Evolutionary conservation across 2,113 vertebrate species (phyloP).

Genomic region (Heteronetta atricapilla): DNA sequence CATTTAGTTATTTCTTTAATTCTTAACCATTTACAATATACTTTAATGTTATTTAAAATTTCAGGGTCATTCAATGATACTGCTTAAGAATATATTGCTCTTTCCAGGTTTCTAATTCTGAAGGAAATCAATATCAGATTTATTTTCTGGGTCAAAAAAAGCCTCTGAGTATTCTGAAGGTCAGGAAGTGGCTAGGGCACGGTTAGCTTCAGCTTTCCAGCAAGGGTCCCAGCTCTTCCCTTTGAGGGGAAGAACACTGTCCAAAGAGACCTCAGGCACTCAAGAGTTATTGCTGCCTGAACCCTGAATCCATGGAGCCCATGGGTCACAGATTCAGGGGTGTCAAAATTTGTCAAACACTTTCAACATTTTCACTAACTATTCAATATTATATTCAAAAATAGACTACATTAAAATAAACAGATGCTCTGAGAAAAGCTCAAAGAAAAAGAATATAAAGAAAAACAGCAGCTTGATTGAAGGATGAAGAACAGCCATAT

Average conservation of each 20-base stretch:
- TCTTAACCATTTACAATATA: constrained; percentile 30
- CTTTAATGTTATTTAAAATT: constrained; percentile 25
- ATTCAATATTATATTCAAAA: background rate
- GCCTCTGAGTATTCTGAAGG: background rate
- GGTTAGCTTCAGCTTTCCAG: background rate
- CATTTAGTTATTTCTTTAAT: constrained; percentile 47
- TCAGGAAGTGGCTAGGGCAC: background rate
- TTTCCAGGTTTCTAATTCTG: background rate
- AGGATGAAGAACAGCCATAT: background rate
- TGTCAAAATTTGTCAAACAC: background rate
- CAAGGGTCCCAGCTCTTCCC: background rate
- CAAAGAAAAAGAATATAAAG: background rate
- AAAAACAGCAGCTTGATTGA: background rate
- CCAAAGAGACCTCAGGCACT: background rate
- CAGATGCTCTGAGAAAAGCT: background rate
- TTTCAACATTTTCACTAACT: background rate
- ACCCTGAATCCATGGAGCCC: background rate
- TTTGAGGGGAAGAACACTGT: background rate
- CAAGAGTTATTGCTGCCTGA: background rate
- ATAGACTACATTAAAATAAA: background rate
- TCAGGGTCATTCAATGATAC: background rate
- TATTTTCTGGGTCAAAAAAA: background rate
- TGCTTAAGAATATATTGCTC: background rate
- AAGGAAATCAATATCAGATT: background rate
- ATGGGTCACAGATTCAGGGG: background rate